phyloP scores from a whole-genome alignment of 2,113 vertebrate species.

The human (Homo sapiens) region DNA sequence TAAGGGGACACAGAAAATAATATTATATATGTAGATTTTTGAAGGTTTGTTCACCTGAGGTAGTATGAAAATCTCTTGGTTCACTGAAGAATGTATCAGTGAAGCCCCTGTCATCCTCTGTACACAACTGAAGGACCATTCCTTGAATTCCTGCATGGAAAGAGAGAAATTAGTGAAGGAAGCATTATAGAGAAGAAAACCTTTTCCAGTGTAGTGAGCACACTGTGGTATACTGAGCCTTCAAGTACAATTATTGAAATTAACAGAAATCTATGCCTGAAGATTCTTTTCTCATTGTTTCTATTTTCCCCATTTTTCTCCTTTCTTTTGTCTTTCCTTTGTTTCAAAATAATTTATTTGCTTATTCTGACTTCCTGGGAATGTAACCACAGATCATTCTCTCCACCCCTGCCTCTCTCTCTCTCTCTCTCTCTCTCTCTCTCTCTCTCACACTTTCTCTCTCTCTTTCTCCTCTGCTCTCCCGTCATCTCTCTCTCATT shows the following conservation, averaged over 20 bases:
- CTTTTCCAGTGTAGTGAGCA: neutral
- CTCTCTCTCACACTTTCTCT: too few relatives aligned
- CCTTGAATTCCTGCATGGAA: neutral
- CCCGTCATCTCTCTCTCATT: neutral
- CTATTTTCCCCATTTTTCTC: neutral
- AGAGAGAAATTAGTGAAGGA: neutral
- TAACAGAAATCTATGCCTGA: neutral
- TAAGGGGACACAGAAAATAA: neutral
- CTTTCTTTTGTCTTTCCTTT: neutral
- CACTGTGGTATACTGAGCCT: neutral
- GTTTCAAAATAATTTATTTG: neutral
- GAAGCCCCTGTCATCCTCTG: neutral
- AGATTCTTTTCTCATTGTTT: neutral
- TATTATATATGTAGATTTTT: neutral
- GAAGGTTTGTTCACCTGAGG: neutral
- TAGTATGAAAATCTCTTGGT: neutral
- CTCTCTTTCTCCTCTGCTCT: too few relatives aligned
- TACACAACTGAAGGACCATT: neutral
- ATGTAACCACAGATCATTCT: neutral
- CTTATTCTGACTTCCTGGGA: neutral
- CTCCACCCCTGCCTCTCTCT: neutral
- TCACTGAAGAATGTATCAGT: neutral
- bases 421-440: neutral
- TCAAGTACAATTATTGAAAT: neutral
- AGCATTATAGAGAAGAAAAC: neutral